Evolutionary conservation across 2,113 vertebrate genomes (phyloP), one percentile per base, ranked within the genome.

Genomic region (Lepus europaeus): DNA sequence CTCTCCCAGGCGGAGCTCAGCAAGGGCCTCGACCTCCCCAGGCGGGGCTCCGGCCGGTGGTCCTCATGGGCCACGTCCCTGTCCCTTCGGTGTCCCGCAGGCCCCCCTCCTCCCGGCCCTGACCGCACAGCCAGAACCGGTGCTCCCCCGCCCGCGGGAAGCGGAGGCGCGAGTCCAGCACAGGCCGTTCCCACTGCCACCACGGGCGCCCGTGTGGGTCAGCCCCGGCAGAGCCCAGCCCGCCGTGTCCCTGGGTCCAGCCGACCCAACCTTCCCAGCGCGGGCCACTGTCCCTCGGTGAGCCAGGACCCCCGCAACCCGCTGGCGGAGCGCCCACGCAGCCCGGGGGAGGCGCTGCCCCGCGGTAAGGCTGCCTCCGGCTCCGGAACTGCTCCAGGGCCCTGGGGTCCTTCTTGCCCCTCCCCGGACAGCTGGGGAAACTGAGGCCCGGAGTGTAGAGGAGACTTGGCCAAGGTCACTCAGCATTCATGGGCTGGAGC

Each of bases 381-480:
- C 39, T 66, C 36, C 92, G 2, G 31, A 36, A 90, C 64, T 16
- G 74, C 79, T 31, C 9, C 2, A 31, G 64, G 89, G 33, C 61
- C 45, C 64, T 5, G 36, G 29, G 72, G 29, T 72, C 20, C 23
- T 63, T 17, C 76, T 61, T 9, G 81, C 17, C 78, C 49, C 5
- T 25, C 83, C 39, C 56, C 12, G 56, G 11, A 72, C 89, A 51
- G 56, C 64, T 59, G 92, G 88, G 81, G 93, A 97, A 96, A 97
- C 95, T 96, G 95, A 97, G 95, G 87, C 87, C 88, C 84, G 0
- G 27, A 36, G 56, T 36, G 74, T 5, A 66, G 89, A 25, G 49
- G 70, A 49, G 76, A 91, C 83, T 91, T 25, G 89, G 83, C 89
- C 95, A 95, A 91, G 96, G 94, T 96, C 93, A 89, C 92, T 92